Percentiles rank a stretch among this genome's conserved stretches.
Conservation (phyloP, 2,797 vertebrate species). For the Alouatta caraya region DNA sequence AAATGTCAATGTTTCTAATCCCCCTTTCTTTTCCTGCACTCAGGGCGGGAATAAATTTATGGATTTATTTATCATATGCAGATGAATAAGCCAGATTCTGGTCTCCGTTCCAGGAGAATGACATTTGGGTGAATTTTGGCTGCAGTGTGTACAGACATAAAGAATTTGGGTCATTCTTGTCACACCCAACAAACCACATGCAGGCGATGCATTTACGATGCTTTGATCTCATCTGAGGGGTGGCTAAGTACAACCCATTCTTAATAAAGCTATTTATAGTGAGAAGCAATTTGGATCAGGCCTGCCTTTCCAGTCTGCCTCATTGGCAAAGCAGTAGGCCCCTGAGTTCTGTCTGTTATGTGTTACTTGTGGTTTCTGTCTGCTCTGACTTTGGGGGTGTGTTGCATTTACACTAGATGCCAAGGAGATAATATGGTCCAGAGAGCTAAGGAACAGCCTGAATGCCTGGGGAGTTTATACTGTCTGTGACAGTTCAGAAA, state of each 20-base stretch:
- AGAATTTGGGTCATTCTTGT: neutral
- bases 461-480: neutral
- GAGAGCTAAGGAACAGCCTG: neutral
- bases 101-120: neutral
- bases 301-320: neutral
- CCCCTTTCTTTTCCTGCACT: neutral
- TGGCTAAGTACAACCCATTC: neutral
- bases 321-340: neutral
- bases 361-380: neutral
- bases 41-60: neutral
- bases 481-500: neutral
- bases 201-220: neutral
- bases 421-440: neutral
- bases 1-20: neutral
- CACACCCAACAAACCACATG: neutral
- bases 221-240: neutral
- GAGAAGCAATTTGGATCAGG: neutral
- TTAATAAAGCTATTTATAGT: constrained; percentile 12
- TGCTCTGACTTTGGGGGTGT: neutral
- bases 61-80: neutral
- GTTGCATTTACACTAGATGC: neutral
- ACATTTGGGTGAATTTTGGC: neutral
- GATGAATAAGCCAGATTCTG: neutral
- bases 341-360: neutral
- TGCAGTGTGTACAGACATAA: neutral